phyloP scores from a whole-genome alignment of 2,113 vertebrate genomes.

The Blennius ocellaris region DNA sequence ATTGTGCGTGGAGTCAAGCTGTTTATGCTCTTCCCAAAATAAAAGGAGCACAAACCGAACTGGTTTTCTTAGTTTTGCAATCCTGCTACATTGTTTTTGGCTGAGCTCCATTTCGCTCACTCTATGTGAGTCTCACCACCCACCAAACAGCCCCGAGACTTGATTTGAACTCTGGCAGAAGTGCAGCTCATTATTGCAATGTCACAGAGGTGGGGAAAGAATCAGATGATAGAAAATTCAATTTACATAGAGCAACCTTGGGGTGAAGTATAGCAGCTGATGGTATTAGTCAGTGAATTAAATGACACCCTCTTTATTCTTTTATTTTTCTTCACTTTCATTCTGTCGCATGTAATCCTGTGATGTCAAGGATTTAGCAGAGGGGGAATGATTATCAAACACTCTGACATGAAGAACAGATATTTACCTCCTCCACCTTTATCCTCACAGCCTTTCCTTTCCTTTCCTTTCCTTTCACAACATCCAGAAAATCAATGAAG shows the following conservation, averaged over 20 bases:
- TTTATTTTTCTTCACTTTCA: conserved; percentile 40
- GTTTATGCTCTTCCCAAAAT: conserved; percentile 8
- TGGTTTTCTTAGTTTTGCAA: conserved; percentile 19
- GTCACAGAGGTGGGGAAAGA: conserved; percentile 48
- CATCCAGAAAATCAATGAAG: conserved; percentile 52
- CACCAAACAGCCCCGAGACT: conserved; percentile 53
- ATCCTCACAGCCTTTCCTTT: neutral
- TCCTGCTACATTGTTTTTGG: conserved; percentile 9
- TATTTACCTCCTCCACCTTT: conserved; percentile 5
- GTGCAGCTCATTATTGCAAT: conserved; percentile 60
- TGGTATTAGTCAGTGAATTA: conserved; percentile 48
- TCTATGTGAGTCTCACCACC: conserved; percentile 23
- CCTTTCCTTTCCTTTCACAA: conserved; percentile 10
- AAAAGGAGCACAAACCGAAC: conserved; percentile 8
- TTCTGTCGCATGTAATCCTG: conserved; percentile 45
- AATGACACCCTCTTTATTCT: conserved; percentile 43
- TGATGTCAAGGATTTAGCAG: conserved; percentile 39
- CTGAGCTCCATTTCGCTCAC: conserved; percentile 21
- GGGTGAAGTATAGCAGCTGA: conserved; percentile 51
- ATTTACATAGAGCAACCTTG: conserved; percentile 64
- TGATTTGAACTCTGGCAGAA: conserved; percentile 51
- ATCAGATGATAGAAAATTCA: conserved; percentile 60
- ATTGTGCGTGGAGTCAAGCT: conserved; percentile 23
- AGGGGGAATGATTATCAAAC: conserved; percentile 43
- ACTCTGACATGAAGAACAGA: conserved; percentile 35